phyloP scores from a whole-genome alignment of 2,797 vertebrate genomes.

The Gambusia yucatana region DNA sequence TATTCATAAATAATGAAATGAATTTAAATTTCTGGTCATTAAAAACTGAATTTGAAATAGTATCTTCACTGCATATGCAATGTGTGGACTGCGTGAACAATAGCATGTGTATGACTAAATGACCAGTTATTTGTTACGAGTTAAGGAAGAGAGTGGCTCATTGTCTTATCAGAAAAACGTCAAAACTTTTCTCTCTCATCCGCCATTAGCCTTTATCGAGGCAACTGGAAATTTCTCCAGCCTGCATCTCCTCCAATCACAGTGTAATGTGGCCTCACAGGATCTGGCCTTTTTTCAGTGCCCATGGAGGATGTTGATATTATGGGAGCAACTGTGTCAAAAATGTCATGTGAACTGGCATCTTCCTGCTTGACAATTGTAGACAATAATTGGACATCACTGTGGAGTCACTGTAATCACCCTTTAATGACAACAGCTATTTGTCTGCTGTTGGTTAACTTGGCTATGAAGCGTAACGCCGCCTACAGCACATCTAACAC shows the following conservation, averaged over 20 bases:
- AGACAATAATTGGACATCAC: conserved; percentile 25
- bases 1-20: not conserved
- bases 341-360: conserved; percentile 46
- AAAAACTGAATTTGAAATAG: not conserved
- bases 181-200: conserved; percentile 40
- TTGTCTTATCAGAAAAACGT: conserved; percentile 51
- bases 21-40: not conserved
- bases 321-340: conserved; percentile 29
- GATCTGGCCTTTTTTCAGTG: conserved; percentile 39
- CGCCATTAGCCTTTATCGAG: conserved; percentile 19
- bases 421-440: conserved; percentile 61
- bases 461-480: conserved; percentile 57
- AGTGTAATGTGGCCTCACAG: conserved; percentile 27
- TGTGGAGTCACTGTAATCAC: conserved; percentile 57
- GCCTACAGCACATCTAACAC: conserved; percentile 57
- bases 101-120: conserved; percentile 64
- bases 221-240: conserved; percentile 33
- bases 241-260: conserved; percentile 26
- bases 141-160: conserved; percentile 37
- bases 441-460: conserved; percentile 68
- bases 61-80: not conserved
- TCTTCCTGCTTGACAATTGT: conserved; percentile 30
- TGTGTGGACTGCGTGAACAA: conserved; percentile 63
- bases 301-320: conserved; percentile 25
- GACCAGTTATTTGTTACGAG: conserved; percentile 59